Evolutionary conservation across 53 echinoderm and acorn worm species (phyloP).

Genomic region (Stichopus horrens): DNA sequence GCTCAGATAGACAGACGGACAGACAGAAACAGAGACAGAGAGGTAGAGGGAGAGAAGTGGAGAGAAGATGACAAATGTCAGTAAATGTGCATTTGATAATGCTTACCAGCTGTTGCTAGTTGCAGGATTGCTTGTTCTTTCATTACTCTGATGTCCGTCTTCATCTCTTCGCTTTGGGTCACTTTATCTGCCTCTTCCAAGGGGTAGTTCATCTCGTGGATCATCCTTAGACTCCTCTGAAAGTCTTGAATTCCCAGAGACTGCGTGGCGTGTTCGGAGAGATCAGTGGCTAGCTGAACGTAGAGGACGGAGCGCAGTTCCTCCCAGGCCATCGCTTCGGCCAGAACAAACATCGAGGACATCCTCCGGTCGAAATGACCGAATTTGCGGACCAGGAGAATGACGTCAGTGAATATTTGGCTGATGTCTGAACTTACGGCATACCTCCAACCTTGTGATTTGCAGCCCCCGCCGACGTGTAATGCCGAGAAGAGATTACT

Average conservation of each 20-base stretch:
- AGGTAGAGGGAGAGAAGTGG: too few species aligned
- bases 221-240: not conserved
- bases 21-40: too few species aligned
- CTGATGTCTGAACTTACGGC: not conserved
- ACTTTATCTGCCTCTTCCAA: slow-evolving; percentile 2
- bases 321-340: not conserved
- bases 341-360: not conserved
- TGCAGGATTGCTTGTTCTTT: not conserved
- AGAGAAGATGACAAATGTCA: too few species aligned
- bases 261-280: not conserved
- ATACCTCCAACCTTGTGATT: not conserved
- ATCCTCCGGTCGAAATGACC: not conserved
- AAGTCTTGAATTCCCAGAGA: slow-evolving; percentile 6
- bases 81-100: not conserved
- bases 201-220: slow-evolving; percentile 24
- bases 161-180: not conserved
- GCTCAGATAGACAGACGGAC: too few species aligned
- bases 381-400: not conserved
- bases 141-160: slow-evolving; percentile 6
- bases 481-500: not conserved
- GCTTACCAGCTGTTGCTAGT: slow-evolving; percentile 7
- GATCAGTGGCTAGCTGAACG: slow-evolving; percentile 7
- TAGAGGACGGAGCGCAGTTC: not conserved
- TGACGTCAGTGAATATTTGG: not conserved
- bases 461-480: not conserved